Conservation (phyloP, 35 echinoderm and acorn worm genomes). For the Chiridota heheva region DNA sequence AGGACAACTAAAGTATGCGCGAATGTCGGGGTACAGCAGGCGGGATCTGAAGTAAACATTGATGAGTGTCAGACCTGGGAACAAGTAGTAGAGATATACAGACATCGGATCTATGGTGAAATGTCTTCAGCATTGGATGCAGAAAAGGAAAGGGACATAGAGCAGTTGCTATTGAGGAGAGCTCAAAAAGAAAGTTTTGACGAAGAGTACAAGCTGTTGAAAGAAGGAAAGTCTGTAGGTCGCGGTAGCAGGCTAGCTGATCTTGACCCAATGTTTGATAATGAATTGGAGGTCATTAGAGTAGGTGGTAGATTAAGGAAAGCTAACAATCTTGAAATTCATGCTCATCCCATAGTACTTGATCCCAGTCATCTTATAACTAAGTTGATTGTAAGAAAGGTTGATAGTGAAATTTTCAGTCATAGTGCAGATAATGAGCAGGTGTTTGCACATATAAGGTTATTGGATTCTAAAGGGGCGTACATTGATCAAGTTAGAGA, state of each 20-base stretch:
- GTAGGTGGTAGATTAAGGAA: conserved; percentile 33
- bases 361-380: conserved; percentile 10
- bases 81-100: conserved; percentile 1
- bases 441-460: conserved; percentile 13
- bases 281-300: conserved; percentile 9
- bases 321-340: neutral
- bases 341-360: conserved; percentile 7
- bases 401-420: conserved; percentile 8
- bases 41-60: neutral
- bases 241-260: neutral
- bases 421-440: conserved; percentile 39
- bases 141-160: neutral
- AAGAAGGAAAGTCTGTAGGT: neutral
- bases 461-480: conserved; percentile 49
- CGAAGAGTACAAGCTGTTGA: neutral
- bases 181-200: conserved; percentile 23
- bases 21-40: neutral
- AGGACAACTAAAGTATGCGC: neutral
- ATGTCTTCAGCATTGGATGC: neutral
- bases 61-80: conserved; percentile 7
- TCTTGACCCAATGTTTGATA: conserved; percentile 26
- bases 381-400: neutral
- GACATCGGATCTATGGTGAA: neutral
- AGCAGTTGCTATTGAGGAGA: neutral
- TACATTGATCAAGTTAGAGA: neutral